Percentiles rank a stretch among this genome's conserved stretches.
Evolutionary conservation across 2,888 invertebrate species (phyloP).

Genomic region (Stegophylla sp.): DNA sequence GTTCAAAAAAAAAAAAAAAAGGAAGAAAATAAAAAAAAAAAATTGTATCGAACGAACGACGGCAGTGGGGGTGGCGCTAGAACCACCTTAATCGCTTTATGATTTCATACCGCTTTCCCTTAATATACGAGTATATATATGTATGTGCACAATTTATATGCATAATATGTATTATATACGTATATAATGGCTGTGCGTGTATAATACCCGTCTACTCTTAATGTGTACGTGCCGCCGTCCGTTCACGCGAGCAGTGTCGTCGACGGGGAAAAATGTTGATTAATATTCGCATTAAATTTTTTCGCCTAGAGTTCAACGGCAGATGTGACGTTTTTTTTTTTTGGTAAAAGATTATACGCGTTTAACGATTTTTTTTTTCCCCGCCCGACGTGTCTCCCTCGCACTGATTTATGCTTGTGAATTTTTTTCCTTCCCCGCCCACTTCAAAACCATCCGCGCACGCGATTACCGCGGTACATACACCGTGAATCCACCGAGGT

Average conservation of each 20-base stretch:
- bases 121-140: neutral
- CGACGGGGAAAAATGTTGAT: slow-evolving; percentile 8
- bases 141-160: too few species aligned
- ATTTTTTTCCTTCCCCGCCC: neutral
- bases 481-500: too few species aligned
- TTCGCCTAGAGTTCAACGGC: neutral
- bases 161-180: neutral
- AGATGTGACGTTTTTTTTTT: slow-evolving; percentile 29
- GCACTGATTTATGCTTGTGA: slow-evolving; percentile 13
- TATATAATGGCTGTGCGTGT: neutral
- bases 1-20: too few species aligned
- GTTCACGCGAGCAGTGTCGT: neutral
- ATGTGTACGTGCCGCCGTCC: neutral
- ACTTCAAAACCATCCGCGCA: neutral
- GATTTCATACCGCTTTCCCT: neutral
- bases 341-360: slow-evolving; percentile 15
- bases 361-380: neutral
- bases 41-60: too few species aligned
- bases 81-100: slow-evolving; percentile 5
- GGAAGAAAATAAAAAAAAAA: too few species aligned
- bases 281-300: slow-evolving; percentile 25
- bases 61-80: too few species aligned
- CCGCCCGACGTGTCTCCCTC: too few species aligned
- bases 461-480: neutral
- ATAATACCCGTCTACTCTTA: neutral